A percentile compares a stretch with the other conserved stretches of the same genome.
Evolutionary conservation across 2,113 vertebrate species (phyloP).

Genomic region (Nannobrachium achirus): DNA sequence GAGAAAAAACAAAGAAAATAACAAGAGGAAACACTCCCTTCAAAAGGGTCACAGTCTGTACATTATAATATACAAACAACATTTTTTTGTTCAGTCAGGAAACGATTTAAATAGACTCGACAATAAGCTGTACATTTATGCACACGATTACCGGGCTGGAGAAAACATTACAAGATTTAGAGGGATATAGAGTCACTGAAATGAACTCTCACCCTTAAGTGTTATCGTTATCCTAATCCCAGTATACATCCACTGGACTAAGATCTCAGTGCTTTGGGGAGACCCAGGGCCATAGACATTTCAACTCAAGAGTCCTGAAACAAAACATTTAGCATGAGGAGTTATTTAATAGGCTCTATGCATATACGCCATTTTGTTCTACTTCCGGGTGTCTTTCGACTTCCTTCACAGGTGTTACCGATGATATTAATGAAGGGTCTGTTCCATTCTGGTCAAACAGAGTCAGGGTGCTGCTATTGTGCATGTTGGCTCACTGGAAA

Average conservation of each 20-base stretch:
- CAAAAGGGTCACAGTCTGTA: slow-evolving; percentile 63
- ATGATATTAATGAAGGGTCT: no score
- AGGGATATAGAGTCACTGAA: background rate
- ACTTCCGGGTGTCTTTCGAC: no score
- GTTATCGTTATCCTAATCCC: background rate
- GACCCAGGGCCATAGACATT: background rate
- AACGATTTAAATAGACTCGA: slow-evolving; percentile 61
- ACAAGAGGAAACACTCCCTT: slow-evolving; percentile 38
- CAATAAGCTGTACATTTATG: slow-evolving; percentile 63
- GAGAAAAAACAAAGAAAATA: slow-evolving; percentile 33
- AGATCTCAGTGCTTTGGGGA: background rate
- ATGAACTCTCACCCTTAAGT: background rate
- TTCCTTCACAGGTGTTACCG: no score
- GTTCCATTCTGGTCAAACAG: no score
- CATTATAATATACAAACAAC: slow-evolving; percentile 64
- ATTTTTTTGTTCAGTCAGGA: slow-evolving; percentile 51
- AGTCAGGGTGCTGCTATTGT: no score
- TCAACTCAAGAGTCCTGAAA: background rate
- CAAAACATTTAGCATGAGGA: background rate
- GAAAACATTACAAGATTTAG: slow-evolving; percentile 42
- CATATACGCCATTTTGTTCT: no score
- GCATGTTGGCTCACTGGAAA: no score
- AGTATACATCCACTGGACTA: background rate
- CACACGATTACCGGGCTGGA: slow-evolving; percentile 51
- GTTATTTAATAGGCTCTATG: no score